Conservation (phyloP, 1,140 invertebrate species). For the Leptestheria dahalacensis region DNA sequence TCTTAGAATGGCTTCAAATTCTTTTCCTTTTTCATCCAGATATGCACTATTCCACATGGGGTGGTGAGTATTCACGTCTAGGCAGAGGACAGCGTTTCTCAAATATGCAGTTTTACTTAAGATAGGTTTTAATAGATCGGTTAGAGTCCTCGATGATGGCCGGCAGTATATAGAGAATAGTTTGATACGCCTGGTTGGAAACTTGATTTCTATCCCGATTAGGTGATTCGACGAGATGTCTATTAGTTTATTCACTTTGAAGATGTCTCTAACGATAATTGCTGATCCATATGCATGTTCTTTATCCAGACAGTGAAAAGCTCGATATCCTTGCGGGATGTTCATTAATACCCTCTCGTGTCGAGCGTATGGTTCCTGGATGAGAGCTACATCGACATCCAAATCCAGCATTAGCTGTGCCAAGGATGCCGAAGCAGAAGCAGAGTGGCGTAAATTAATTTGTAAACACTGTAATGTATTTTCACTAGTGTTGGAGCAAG, state of each 20-base stretch:
- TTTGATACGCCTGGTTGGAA: neutral
- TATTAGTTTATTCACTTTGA: neutral
- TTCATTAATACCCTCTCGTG: neutral
- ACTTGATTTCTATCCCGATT: neutral
- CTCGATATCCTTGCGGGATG: neutral
- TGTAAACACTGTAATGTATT: neutral
- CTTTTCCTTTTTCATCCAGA: neutral
- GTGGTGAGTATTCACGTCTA: neutral
- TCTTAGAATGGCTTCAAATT: neutral
- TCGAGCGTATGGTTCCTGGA: neutral
- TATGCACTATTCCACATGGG: neutral
- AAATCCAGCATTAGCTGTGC: neutral
- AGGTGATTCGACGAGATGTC: neutral
- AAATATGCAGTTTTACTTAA: neutral
- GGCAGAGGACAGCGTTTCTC: neutral
- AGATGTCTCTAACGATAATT: neutral
- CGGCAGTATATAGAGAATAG: neutral
- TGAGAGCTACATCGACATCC: neutral
- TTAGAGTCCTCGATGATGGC: neutral
- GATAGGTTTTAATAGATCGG: neutral
- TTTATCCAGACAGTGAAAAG: neutral
- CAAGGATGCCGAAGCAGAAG: neutral
- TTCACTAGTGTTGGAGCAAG: neutral
- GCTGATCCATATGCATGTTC: neutral
- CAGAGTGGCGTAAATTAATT: slow-evolving; percentile 1